Conservation (phyloP, 2,113 vertebrate species). For the Cathartes aura region DNA sequence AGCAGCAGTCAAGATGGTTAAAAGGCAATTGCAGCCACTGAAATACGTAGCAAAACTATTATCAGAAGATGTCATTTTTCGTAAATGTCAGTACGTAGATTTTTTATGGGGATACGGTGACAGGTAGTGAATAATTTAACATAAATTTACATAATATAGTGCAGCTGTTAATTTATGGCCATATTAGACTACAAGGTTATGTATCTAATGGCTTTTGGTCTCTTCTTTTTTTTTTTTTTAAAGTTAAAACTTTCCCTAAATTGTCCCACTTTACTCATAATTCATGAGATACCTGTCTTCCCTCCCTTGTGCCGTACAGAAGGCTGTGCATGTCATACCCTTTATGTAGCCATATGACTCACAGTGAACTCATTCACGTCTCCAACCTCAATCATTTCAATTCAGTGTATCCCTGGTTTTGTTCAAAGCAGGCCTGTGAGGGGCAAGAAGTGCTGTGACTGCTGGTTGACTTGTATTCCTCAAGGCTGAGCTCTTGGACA, state of each 20-base stretch:
- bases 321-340: background rate
- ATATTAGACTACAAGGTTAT: slow-evolving; percentile 75
- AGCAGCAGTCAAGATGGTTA: slow-evolving; percentile 59
- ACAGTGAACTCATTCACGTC: background rate
- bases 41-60: slow-evolving; percentile 66
- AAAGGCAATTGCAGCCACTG: slow-evolving; percentile 45
- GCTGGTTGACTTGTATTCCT: background rate
- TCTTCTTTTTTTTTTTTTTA: background rate
- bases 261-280: slow-evolving; percentile 61
- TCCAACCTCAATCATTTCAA: background rate
- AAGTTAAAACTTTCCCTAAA: slow-evolving; percentile 65
- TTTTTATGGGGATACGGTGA: slow-evolving; percentile 77
- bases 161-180: slow-evolving; percentile 79
- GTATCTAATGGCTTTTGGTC: slow-evolving; percentile 69
- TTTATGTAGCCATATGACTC: slow-evolving; percentile 17
- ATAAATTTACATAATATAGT: slow-evolving; percentile 83
- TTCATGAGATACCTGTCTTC: slow-evolving; percentile 48
- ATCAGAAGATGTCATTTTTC: slow-evolving; percentile 77
- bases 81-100: slow-evolving; percentile 77
- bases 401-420: background rate
- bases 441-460: background rate
- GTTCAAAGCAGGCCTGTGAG: background rate
- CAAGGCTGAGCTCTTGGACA: background rate
- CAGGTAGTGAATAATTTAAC: slow-evolving; percentile 80
- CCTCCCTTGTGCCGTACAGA: background rate